These are phyloP conservation scores for Pyralis farinalis DNA, from an alignment of 2,888 invertebrate species.

Conservation along the genomic window DNA sequence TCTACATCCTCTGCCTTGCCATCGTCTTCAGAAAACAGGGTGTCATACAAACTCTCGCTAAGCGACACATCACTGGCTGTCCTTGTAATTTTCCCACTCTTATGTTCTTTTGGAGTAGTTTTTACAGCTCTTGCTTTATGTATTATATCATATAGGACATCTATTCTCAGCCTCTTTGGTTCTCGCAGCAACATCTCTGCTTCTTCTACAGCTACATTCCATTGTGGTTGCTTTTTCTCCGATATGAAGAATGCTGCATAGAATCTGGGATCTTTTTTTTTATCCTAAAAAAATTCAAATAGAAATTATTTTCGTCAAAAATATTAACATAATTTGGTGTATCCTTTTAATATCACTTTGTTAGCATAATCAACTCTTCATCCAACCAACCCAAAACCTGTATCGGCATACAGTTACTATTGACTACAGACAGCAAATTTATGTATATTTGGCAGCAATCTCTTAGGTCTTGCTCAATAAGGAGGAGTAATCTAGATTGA, in stretches of 20 bases:
- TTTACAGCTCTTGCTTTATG: constrained; percentile 38
- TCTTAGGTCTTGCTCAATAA: no score
- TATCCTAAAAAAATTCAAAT: constrained; percentile 55
- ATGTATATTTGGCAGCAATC: no score
- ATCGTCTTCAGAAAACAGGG: constrained; percentile 66
- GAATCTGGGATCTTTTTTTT: constrained; percentile 75
- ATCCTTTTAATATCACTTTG: no score
- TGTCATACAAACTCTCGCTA: constrained; percentile 72
- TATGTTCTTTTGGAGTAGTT: constrained; percentile 35
- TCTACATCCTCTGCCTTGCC: constrained; percentile 48
- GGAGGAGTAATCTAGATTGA: no score
- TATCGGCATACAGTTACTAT: no score
- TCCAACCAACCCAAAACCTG: no score
- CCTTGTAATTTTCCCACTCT: constrained; percentile 53
- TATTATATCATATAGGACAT: constrained; percentile 67
- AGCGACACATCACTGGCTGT: constrained; percentile 68
- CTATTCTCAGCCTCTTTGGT: constrained; percentile 79
- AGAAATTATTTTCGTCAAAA: no score
- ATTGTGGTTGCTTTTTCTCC: constrained; percentile 78
- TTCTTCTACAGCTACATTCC: constrained; percentile 89
- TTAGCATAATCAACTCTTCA: no score
- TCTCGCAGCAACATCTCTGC: constrained; percentile 83
- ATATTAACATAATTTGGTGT: no score
- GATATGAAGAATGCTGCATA: constrained; percentile 77
- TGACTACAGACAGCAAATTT: no score